Base-by-base conservation (phyloP, 2,888 invertebrate species). In the Tachina lurida region DNA sequence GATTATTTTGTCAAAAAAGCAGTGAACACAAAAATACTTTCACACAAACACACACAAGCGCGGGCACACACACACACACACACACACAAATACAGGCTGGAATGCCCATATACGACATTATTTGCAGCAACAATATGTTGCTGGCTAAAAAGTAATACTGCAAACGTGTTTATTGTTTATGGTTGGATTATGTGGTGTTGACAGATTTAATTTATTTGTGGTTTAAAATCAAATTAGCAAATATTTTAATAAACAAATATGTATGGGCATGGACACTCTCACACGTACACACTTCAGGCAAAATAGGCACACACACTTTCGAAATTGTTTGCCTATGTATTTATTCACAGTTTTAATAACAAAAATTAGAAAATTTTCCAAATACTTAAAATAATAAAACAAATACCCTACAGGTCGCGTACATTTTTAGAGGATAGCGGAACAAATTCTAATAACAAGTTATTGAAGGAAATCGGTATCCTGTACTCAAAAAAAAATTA, bases 151-250 rank as follows among this genome's bases (percentile, higher is more conserved):
- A 63, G 63, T 73, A 71, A 71, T 68, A 41, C 43, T 52, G 45
- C 22, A 76, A 76, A 68, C 45, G 77, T 77, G 77, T 86, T 79
- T 85, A 80, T 78, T 82, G 85, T 82, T 83, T 83, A 86, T 79
- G 78, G 79, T 75, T 79, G 82, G 82, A 83, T 86, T 86, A 86
- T 86, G 85, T 83, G 79, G 85, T 86, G 85, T 83, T 86, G 85
- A 79, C 85, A 86, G 85, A 83, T 86, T 86, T 80, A 73, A 86
- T 86, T 86, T 83, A 83, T 86, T 83, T 86, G 83, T 58, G 83
- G 86, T 67, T 86, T 79, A 76, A 79, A 86, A 83, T 83, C 79
- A 80, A 83, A 83, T 86, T 86, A 86, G 79, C 82, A 86, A 86
- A 83, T 86, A 83, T 79, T 85, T 85, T 81, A 81, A 74, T 81